phyloP scores from a whole-genome alignment of 2,113 vertebrate genomes.

The Melanostigma gelatinosum region DNA sequence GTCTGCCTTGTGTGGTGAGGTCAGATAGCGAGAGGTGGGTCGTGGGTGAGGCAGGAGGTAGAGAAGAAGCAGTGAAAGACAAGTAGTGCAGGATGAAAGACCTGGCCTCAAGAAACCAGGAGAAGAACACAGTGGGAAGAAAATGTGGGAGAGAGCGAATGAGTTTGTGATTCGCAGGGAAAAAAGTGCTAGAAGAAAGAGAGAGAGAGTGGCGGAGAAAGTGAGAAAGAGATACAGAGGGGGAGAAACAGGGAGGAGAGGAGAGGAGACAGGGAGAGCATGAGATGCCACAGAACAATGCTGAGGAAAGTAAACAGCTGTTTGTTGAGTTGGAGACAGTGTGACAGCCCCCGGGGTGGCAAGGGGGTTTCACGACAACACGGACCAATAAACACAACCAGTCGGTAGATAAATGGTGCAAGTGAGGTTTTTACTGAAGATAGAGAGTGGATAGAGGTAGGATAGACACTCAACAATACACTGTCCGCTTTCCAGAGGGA shows the following conservation, averaged over 20 bases:
- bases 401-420: too few relatives aligned
- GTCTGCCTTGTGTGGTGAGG: conserved; percentile 13
- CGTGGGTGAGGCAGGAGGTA: neutral
- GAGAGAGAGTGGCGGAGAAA: neutral
- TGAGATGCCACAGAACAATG: conserved; percentile 17
- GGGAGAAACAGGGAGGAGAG: neutral
- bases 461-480: too few relatives aligned
- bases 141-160: neutral
- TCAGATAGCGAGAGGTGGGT: neutral
- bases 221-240: conserved; percentile 7
- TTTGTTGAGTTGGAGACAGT: conserved; percentile 38
- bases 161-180: conserved; percentile 10
- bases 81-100: neutral
- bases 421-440: too few relatives aligned
- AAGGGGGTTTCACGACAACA: too few relatives aligned
- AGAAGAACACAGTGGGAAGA: neutral
- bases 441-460: too few relatives aligned
- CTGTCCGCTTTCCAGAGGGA: too few relatives aligned
- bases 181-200: conserved; percentile 19
- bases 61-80: conserved; percentile 9
- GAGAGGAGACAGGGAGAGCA: neutral
- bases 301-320: conserved; percentile 43
- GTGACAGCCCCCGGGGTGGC: too few relatives aligned
- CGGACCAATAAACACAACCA: too few relatives aligned
- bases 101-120: neutral